Evolutionary conservation across 1,140 invertebrate species (phyloP).

Genomic region (Brachionus plicatilis): DNA sequence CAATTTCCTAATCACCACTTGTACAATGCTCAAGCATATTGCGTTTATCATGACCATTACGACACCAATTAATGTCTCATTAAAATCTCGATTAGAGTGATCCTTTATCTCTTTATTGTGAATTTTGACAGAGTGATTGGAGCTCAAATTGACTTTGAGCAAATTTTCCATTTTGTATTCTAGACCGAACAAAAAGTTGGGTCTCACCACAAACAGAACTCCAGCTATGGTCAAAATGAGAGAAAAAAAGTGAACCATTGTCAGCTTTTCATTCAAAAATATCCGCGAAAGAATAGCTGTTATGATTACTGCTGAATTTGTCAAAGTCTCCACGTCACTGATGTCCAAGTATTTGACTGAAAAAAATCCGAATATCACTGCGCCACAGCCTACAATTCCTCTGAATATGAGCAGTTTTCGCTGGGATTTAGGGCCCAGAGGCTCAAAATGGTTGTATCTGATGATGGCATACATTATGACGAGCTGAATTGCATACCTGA

Average conservation of each 20-base stretch:
- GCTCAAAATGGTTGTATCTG: background rate
- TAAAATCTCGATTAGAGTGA: slow-evolving; percentile 12
- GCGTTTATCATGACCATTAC: background rate
- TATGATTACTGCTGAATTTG: background rate
- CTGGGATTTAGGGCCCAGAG: background rate
- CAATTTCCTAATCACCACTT: slow-evolving; percentile 13
- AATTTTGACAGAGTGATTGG: background rate
- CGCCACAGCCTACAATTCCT: background rate
- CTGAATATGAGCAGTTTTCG: background rate
- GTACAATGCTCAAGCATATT: background rate
- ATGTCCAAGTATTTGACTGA: slow-evolving; percentile 22
- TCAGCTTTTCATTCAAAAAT: slow-evolving; percentile 37
- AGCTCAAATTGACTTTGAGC: slow-evolving; percentile 12
- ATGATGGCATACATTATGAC: slow-evolving; percentile 3
- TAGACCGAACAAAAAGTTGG: slow-evolving; percentile 10
- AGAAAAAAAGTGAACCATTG: background rate
- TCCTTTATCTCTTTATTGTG: background rate
- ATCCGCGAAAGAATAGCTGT: slow-evolving; percentile 18
- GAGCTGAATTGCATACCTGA: slow-evolving; percentile 1
- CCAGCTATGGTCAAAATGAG: slow-evolving; percentile 20
- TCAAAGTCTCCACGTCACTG: slow-evolving; percentile 30
- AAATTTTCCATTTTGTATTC: slow-evolving; percentile 15
- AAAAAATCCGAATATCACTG: background rate
- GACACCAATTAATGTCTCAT: slow-evolving; percentile 31
- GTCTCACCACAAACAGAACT: slow-evolving; percentile 18